phyloP scores from a whole-genome alignment of 2,113 vertebrate species.

The Saguinus midas region DNA sequence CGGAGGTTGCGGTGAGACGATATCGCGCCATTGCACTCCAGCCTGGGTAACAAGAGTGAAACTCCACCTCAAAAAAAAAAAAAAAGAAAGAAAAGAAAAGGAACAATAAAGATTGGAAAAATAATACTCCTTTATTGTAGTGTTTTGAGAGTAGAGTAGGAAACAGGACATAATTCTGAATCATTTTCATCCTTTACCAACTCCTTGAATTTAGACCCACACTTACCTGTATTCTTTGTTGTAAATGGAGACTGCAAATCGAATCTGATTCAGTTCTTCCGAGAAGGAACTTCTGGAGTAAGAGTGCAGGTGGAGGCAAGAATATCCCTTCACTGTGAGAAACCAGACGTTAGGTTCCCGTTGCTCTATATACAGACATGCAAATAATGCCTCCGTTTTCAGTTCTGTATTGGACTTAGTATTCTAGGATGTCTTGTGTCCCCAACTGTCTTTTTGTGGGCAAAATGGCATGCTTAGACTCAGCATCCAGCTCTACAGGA shows the following conservation, averaged over 20 bases:
- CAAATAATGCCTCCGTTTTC: not conserved
- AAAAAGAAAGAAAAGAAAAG: not conserved
- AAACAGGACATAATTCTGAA: not conserved
- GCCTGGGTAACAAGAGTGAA: too few species aligned
- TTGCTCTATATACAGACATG: not conserved
- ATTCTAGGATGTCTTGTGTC: not conserved
- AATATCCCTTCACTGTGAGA: not conserved
- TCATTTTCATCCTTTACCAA: not conserved
- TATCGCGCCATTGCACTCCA: too few species aligned
- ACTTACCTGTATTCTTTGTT: not conserved
- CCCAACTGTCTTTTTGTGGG: not conserved
- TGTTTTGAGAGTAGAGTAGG: not conserved
- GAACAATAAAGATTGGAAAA: not conserved
- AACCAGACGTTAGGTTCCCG: not conserved
- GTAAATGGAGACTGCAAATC: not conserved
- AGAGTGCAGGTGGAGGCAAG: not conserved
- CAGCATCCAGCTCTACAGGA: not conserved
- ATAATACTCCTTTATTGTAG: not conserved
- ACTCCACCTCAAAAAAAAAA: too few species aligned
- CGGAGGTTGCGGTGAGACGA: too few species aligned
- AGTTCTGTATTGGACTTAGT: not conserved
- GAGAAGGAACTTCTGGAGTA: not conserved
- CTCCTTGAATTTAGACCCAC: not conserved
- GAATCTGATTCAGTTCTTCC: not conserved
- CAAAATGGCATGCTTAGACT: not conserved